Evolutionary conservation across 92 coral and sea anemone species (phyloP), one percentile per base, ranked within the genome.

Genomic region (Parazoanthus atlanticus): DNA sequence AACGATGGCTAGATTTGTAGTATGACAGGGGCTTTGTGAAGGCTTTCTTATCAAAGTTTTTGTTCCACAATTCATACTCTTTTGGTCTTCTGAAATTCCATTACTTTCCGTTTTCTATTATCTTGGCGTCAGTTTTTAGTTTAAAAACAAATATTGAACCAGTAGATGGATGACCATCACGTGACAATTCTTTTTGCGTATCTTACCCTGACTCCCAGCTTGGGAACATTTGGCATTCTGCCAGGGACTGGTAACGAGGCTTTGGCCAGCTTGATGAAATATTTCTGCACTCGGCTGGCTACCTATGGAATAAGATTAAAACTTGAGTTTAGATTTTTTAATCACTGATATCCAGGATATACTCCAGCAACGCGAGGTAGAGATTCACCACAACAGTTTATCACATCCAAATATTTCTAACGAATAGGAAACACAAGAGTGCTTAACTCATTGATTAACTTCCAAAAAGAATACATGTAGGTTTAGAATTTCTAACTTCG

Each of bases 201-300:
- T 26, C 93, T 76, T 85, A 95, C 99, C 93, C 96, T 95, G 56
- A 89, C 71, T 16, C 98, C 94, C 11, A 92, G 64, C 85, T 92
- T 91, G 67, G 96, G 96, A 33, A 96, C 71, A 54, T 95, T 95
- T 8, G 99, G 99, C 80, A 92, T 80, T 81, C 99, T 90, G 23
- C 99, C 99, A 0, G 99, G 99, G 32, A 96, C 91, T 74, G 99
- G 99, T 76, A 96, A 84, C 31, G 98, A 96, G 30, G 99, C 95
- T 81, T 91, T 94, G 21, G 99, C 95, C 58, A 96, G 69, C 85
- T 96, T 96, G 93, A 96, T 96, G 85, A 96, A 96, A 90, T 96
- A 96, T 82, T 96, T 96, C 93, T 96, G 99, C 46, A 94, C 95
- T 56, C 99, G 94, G 43, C 99, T 96, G 26, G 99, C 99, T 31